Conservation (phyloP, 2,113 vertebrate genomes). For the Carassius carassius region DNA sequence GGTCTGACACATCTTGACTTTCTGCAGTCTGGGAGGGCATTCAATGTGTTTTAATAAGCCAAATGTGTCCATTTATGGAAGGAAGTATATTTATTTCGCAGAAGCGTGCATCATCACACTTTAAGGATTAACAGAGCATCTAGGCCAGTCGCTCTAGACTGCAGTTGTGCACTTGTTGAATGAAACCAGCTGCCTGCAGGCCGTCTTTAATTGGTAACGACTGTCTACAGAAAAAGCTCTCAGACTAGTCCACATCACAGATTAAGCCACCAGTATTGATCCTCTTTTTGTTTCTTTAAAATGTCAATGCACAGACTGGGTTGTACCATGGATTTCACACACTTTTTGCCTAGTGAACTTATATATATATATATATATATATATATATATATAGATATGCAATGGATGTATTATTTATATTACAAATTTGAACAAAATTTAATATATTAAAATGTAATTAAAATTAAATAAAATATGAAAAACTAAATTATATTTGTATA, state of each 20-base stretch:
- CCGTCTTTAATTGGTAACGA: constrained; percentile 22
- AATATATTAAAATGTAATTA: too few species aligned
- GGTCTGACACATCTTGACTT: neutral
- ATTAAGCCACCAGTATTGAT: neutral
- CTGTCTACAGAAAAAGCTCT: constrained; percentile 16
- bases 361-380: too few species aligned
- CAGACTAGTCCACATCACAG: neutral
- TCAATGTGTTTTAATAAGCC: neutral
- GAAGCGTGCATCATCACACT: constrained; percentile 6
- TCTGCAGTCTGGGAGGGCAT: neutral
- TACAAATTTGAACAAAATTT: too few species aligned
- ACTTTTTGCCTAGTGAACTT: neutral
- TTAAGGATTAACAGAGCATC: constrained; percentile 22
- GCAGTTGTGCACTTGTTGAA: constrained; percentile 42
- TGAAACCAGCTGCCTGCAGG: constrained; percentile 36
- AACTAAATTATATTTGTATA: too few species aligned
- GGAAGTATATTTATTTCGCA: neutral
- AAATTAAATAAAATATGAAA: too few species aligned
- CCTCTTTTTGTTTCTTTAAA: neutral
- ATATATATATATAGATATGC: too few species aligned
- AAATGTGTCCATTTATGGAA: neutral
- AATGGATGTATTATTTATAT: too few species aligned
- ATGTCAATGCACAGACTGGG: neutral
- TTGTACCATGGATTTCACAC: too few species aligned
- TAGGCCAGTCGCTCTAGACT: neutral